Percentiles rank a stretch among this genome's conserved stretches.
Evolutionary conservation across 2,113 vertebrate species (phyloP).

Genomic region (Corynorhinus townsendii): DNA sequence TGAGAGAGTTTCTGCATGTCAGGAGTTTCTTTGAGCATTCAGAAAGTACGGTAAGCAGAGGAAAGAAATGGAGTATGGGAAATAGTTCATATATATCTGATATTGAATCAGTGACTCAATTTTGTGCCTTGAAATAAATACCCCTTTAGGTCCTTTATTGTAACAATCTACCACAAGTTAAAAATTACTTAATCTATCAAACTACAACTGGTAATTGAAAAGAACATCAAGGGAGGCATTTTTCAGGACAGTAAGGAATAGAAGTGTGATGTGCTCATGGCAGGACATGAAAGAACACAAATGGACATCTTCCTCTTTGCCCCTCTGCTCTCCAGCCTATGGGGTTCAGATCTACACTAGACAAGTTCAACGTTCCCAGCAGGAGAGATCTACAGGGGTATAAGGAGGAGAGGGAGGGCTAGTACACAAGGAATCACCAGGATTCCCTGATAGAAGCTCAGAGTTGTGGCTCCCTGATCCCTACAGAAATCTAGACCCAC

Average conservation of each 20-base stretch:
- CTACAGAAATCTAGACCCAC: not conserved
- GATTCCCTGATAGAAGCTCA: not conserved
- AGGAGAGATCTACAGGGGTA: not conserved
- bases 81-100: not conserved
- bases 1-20: slow-evolving; percentile 15
- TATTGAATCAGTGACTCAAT: slow-evolving; percentile 4
- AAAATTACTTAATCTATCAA: slow-evolving; percentile 10
- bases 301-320: no score
- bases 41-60: not conserved
- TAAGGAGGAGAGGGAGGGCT: fast-evolving
- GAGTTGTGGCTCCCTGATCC: not conserved
- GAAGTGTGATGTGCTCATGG: not conserved
- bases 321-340: not conserved
- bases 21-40: slow-evolving; percentile 37
- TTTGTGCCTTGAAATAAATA: not conserved
- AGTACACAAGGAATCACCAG: not conserved
- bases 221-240: not conserved
- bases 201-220: not conserved
- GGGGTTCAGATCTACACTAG: not conserved
- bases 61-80: not conserved
- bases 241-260: not conserved
- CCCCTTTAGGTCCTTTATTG: not conserved
- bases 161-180: not conserved
- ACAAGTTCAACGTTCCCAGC: not conserved
- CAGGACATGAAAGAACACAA: not conserved